A percentile compares a stretch with the other conserved stretches of the same genome.
Conservation (phyloP, 2,113 vertebrate species). For the Pituophis catenifer region DNA sequence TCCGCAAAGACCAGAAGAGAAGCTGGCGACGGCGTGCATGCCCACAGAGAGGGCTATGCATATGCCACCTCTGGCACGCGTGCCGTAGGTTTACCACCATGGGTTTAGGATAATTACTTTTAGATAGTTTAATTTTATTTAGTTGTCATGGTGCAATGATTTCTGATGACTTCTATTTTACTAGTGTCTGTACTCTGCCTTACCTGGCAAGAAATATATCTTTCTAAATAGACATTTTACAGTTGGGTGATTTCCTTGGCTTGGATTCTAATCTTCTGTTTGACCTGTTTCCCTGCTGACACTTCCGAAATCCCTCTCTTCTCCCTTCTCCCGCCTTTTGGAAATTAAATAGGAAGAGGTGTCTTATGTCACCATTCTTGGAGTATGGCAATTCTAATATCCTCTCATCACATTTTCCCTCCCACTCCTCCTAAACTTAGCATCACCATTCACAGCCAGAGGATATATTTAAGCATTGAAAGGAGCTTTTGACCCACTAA, state of each 20-base stretch:
- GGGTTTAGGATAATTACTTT: neutral
- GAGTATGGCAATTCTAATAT: neutral
- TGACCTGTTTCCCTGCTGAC: neutral
- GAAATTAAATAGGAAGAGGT: neutral
- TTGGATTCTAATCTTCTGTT: neutral
- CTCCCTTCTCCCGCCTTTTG: neutral
- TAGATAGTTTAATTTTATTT: neutral
- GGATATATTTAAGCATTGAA: neutral
- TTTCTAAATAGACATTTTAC: neutral
- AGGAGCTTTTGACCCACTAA: neutral
- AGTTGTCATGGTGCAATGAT: neutral
- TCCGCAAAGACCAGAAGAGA: too few relatives aligned
- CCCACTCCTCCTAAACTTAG: neutral
- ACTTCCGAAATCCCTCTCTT: neutral
- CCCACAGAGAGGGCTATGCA: too few relatives aligned
- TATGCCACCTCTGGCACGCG: too few relatives aligned
- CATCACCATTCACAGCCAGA: neutral
- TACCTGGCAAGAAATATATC: neutral
- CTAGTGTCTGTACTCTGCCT: neutral
- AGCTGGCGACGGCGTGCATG: too few relatives aligned
- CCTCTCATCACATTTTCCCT: neutral
- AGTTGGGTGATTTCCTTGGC: neutral
- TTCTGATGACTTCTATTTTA: neutral
- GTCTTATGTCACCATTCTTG: neutral
- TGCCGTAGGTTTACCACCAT: too few relatives aligned